These are phyloP conservation scores for Archilochus colubris DNA, from an alignment of 2,113 vertebrate species.

Conservation along the genomic window DNA sequence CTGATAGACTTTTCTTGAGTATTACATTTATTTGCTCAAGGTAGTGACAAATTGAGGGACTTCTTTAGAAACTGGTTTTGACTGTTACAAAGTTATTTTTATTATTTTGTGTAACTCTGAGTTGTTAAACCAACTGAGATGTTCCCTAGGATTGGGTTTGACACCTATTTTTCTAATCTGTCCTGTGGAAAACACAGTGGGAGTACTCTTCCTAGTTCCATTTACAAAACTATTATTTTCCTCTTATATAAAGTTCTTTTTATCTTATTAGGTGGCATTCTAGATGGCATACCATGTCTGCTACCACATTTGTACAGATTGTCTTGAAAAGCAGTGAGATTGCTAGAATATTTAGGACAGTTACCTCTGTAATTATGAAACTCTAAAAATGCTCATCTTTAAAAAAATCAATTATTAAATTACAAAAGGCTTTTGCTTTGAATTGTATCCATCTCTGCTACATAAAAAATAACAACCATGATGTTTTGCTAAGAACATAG, in stretches of 20 bases:
- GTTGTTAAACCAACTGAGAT: neutral
- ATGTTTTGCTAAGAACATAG: neutral
- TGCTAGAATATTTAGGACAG: neutral
- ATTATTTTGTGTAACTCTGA: neutral
- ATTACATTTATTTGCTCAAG: neutral
- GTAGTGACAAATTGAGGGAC: neutral
- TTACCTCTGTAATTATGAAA: neutral
- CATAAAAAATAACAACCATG: neutral
- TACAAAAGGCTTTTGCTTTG: neutral
- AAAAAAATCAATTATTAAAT: neutral
- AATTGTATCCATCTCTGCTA: neutral
- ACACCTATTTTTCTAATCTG: neutral
- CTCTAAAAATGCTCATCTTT: neutral
- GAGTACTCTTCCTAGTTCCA: neutral
- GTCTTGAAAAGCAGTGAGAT: neutral
- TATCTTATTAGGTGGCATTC: neutral
- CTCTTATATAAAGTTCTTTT: neutral
- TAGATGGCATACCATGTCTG: neutral
- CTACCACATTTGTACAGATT: neutral
- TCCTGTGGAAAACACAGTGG: neutral
- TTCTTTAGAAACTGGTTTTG: neutral
- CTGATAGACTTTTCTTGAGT: neutral
- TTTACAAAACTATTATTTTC: neutral
- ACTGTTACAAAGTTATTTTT: neutral
- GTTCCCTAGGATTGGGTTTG: neutral